A percentile compares a stretch with the other conserved stretches of the same genome.
These are phyloP conservation scores for Nylanderia fulva DNA, from an alignment of 1,140 invertebrate species.

Conservation along the genomic window DNA sequence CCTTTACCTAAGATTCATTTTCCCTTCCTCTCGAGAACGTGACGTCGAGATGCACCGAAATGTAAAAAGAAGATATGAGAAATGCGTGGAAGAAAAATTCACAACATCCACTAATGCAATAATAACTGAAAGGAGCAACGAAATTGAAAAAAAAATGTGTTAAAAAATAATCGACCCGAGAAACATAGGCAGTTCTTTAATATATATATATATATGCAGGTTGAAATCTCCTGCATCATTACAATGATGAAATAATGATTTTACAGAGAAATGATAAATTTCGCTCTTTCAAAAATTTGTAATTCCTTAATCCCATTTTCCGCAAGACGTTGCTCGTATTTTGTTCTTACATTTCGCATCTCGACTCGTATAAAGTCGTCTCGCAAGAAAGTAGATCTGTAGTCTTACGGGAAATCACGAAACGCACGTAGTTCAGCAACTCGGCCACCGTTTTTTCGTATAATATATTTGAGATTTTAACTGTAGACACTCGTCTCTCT, in stretches of 20 bases:
- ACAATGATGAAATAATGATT: neutral
- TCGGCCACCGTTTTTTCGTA: constrained; percentile 21
- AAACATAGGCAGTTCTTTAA: neutral
- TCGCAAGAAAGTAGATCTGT: constrained; percentile 20
- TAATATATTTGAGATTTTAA: constrained; percentile 48
- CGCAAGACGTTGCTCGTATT: neutral
- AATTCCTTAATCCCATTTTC: neutral
- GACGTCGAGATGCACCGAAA: constrained; percentile 25
- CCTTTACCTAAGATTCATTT: constrained; percentile 28
- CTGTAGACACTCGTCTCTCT: constrained; percentile 57
- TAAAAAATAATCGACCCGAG: constrained; percentile 2
- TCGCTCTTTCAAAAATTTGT: neutral
- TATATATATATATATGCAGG: neutral
- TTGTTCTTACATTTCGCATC: constrained; percentile 34
- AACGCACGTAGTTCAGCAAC: constrained; percentile 29
- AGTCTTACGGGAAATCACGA: constrained; percentile 4
- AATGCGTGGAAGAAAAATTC: constrained; percentile 19
- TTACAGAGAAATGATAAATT: neutral
- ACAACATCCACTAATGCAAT: constrained; percentile 2
- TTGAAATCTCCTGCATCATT: neutral
- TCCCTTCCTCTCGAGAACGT: constrained; percentile 34
- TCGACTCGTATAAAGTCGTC: constrained; percentile 9
- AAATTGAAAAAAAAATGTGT: constrained; percentile 9
- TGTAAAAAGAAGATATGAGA: constrained; percentile 27
- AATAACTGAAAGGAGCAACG: neutral